Conservation (phyloP, 2,888 invertebrate species). For the Eupithecia subfuscata region DNA sequence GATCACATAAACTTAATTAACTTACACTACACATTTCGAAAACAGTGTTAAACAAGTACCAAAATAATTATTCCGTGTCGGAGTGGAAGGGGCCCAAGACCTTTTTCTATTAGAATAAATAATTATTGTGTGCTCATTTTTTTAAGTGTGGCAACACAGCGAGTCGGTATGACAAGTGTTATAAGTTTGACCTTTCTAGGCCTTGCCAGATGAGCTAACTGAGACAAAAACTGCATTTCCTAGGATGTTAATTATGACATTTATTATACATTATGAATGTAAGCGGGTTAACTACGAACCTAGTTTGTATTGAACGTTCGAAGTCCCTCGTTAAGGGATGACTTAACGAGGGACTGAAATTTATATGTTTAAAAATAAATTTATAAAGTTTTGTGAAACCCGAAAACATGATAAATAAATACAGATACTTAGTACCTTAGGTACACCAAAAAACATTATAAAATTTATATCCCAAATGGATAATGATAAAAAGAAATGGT, state of each 20-base stretch:
- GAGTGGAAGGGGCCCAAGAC: background rate
- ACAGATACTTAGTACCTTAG: background rate
- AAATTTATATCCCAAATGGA: background rate
- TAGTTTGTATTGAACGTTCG: no score
- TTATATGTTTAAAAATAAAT: background rate
- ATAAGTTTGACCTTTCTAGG: conserved; percentile 20
- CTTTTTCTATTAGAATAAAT: conserved; percentile 17
- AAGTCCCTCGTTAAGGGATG: no score
- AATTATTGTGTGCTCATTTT: conserved; percentile 17
- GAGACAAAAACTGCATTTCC: conserved; percentile 12
- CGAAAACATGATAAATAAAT: background rate
- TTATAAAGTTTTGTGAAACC: background rate
- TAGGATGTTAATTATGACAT: background rate
- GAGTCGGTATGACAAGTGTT: conserved; percentile 18
- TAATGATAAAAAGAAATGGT: background rate
- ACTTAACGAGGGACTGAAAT: no score
- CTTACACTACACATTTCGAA: background rate
- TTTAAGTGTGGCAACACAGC: conserved; percentile 7
- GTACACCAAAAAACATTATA: no score
- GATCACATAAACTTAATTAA: background rate
- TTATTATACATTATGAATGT: background rate
- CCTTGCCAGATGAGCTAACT: conserved; percentile 19
- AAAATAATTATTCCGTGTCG: conserved; percentile 1
- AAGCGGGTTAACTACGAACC: no score
- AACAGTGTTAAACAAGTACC: background rate